Percentiles rank a stretch among this genome's conserved stretches.
These are phyloP conservation scores for Andrena bicolor DNA, from an alignment of 2,888 invertebrate species.

Conservation along the genomic window DNA sequence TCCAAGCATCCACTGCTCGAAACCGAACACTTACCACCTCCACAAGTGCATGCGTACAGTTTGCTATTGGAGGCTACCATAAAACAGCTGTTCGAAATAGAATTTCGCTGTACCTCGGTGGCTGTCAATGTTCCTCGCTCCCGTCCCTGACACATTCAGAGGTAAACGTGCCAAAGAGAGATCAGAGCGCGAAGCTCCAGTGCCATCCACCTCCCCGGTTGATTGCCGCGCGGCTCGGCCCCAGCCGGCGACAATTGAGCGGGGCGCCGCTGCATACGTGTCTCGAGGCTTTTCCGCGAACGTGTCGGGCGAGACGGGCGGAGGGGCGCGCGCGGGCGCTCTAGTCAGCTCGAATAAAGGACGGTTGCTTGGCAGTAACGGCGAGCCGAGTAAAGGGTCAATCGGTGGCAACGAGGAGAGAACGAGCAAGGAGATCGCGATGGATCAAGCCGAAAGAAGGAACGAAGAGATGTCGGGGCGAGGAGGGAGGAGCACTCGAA, in stretches of 20 bases:
- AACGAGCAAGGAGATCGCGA: conserved; percentile 33
- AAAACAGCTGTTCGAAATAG: too few relatives aligned
- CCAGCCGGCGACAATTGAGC: not conserved
- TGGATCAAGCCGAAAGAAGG: conserved; percentile 20
- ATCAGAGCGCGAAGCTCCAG: too few relatives aligned
- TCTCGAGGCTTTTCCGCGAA: conserved; percentile 4
- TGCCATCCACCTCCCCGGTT: too few relatives aligned
- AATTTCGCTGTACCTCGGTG: too few relatives aligned
- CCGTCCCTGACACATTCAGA: too few relatives aligned
- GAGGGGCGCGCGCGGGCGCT: not conserved
- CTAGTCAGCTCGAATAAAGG: conserved; percentile 25
- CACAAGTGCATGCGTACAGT: too few relatives aligned
- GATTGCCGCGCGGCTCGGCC: too few relatives aligned
- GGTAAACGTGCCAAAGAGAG: too few relatives aligned
- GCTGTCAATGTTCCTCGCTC: too few relatives aligned
- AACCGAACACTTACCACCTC: too few relatives aligned
- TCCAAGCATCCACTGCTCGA: too few relatives aligned
- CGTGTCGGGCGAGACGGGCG: not conserved
- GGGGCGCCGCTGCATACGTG: not conserved
- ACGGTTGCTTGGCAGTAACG: conserved; percentile 50
- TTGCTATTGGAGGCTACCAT: too few relatives aligned
- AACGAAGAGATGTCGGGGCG: not conserved
- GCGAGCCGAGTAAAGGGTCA: conserved; percentile 51
- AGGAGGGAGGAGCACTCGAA: conserved; percentile 28
- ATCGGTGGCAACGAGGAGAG: conserved; percentile 54